A percentile compares a stretch with the other conserved stretches of the same genome.
phyloP scores from a whole-genome alignment of 2,888 invertebrate genomes.

The Panzeria rudis region DNA sequence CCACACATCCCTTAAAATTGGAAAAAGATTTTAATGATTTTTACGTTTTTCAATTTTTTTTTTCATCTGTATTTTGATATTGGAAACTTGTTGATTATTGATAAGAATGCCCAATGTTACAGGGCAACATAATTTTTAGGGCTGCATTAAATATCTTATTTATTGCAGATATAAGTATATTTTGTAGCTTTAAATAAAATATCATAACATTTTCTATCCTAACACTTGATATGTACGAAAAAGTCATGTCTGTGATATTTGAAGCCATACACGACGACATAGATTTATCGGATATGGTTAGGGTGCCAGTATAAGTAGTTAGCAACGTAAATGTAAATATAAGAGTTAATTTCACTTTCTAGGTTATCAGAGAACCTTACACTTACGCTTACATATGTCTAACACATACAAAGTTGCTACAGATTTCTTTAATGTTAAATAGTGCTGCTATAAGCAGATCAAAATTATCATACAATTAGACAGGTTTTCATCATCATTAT shows the following conservation, averaged over 20 bases:
- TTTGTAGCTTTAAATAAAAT: not conserved
- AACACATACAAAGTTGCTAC: not conserved
- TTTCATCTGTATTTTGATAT: not conserved
- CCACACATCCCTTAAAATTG: slow-evolving; percentile 6
- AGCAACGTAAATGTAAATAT: not conserved
- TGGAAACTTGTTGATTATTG: slow-evolving; percentile 67
- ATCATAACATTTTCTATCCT: slow-evolving; percentile 21
- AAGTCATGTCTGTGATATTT: not conserved
- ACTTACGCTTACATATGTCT: not conserved
- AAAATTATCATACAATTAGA: not conserved
- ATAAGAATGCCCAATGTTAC: slow-evolving; percentile 65
- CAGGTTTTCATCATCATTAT: no score
- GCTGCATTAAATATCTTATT: not conserved
- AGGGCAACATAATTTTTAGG: slow-evolving; percentile 53
- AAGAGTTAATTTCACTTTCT: not conserved
- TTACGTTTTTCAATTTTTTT: not conserved
- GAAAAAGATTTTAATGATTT: slow-evolving; percentile 3
- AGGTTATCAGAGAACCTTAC: not conserved
- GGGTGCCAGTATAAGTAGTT: slow-evolving; percentile 33
- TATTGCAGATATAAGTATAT: slow-evolving; percentile 1
- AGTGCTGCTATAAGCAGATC: not conserved
- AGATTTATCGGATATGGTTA: slow-evolving; percentile 7
- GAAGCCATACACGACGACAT: slow-evolving; percentile 18
- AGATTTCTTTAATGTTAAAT: not conserved
- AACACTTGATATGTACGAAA: not conserved